Evolutionary conservation across 2,888 invertebrate genomes (phyloP).

Genomic region (Saturnia japonica): DNA sequence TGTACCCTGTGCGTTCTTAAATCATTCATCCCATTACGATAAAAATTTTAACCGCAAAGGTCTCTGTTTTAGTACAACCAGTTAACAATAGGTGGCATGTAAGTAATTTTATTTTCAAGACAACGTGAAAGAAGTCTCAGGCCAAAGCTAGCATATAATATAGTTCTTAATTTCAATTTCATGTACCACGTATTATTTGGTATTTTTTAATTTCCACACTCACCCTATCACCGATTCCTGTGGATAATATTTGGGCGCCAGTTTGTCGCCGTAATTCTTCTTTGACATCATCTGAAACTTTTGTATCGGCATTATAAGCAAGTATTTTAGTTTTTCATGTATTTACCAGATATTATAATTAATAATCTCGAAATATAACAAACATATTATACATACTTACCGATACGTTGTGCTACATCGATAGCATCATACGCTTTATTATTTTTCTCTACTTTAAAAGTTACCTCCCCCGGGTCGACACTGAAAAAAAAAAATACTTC

Average conservation of each 20-base stretch:
- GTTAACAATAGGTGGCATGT: too few relatives aligned
- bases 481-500: slow-evolving; percentile 71
- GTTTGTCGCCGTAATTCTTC: slow-evolving; percentile 84
- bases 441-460: slow-evolving; percentile 87
- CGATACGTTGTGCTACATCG: slow-evolving; percentile 84
- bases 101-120: too few relatives aligned
- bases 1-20: too few relatives aligned
- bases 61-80: too few relatives aligned
- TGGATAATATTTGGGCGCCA: slow-evolving; percentile 86
- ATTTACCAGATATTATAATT: neutral
- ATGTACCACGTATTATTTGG: neutral
- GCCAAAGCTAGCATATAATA: too few relatives aligned
- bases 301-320: neutral
- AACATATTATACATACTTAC: slow-evolving; percentile 62
- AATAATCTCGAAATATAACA: neutral
- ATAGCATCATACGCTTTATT: slow-evolving; percentile 84
- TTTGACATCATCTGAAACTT: slow-evolving; percentile 81
- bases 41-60: too few relatives aligned
- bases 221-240: slow-evolving; percentile 92
- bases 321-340: neutral
- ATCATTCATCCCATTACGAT: too few relatives aligned
- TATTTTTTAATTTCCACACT: too few relatives aligned
- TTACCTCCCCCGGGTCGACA: slow-evolving; percentile 88
- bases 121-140: too few relatives aligned
- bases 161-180: neutral